phyloP scores from a whole-genome alignment of 37 sponge, comb jelly and placozoan genomes.

The Oscarella lobularis region DNA sequence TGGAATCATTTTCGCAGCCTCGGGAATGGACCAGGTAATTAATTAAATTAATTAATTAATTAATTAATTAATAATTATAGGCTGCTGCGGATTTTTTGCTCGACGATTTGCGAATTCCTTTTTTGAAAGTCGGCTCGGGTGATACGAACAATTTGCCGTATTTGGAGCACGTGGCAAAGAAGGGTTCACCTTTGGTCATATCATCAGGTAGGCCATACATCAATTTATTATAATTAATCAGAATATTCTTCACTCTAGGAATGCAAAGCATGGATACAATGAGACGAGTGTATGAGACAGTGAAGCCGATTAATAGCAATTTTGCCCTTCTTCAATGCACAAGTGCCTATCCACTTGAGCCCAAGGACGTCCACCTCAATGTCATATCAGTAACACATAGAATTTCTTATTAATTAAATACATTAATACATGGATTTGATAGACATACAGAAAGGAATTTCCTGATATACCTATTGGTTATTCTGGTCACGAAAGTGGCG shows the following conservation, averaged over 20 bases:
- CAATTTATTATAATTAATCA: neutral
- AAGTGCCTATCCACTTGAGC: neutral
- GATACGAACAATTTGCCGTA: neutral
- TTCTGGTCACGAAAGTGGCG: too few relatives aligned
- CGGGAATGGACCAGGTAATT: neutral
- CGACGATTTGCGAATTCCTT: neutral
- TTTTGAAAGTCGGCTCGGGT: neutral
- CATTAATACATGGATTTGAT: too few relatives aligned
- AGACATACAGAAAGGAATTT: too few relatives aligned
- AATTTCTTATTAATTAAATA: too few relatives aligned
- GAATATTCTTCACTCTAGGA: neutral
- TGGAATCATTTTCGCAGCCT: neutral
- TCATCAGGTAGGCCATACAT: neutral
- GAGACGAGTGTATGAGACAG: neutral
- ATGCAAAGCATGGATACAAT: constrained; percentile 1
- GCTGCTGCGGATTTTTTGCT: neutral
- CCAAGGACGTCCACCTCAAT: neutral
- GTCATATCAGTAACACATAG: neutral
- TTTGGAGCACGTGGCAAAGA: neutral
- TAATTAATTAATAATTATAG: too few relatives aligned
- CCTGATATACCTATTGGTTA: too few relatives aligned
- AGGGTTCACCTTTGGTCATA: neutral
- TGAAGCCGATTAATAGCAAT: neutral
- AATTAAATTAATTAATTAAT: too few relatives aligned
- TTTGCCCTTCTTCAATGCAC: neutral